Evolutionary conservation across 64 coral and sea anemone genomes (phyloP), one percentile per base, ranked within the genome.

Genomic region (Anthopleura sola): DNA sequence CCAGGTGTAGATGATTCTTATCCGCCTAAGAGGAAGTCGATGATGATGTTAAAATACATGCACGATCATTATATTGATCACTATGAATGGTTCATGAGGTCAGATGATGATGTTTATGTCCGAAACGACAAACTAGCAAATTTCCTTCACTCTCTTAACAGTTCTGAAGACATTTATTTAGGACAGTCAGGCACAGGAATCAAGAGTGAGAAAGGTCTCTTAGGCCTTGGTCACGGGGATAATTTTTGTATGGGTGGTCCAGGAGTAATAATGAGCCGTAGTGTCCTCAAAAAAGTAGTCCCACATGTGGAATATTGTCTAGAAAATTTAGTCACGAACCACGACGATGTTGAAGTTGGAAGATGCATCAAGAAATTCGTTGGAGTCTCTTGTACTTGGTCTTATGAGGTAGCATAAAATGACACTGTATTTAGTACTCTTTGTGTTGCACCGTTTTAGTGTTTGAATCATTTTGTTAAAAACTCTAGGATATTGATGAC

Each of bases 31-130:
- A 88, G 88, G 75, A 99, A 99, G 39, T 99, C 97, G 29, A 90
- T 99, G 86, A 91, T 94, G 86, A 99, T 99, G 97, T 90, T 99
- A 46, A 99, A 95, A 92, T 99, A 99, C 49, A 95, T 99, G 86
- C 85, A 99, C 15, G 97, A 99, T 55, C 91, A 99, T 80, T 99
- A 94, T 56, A 95, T 99, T 56, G 93, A 99, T 81, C 81, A 95
- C 7, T 99, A 74, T 24, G 86, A 99, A 51, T 99, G 97, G 97
- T 99, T 99, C 60, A 95, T 99, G 86, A 90, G 97, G 1, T 94
- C 97, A 0, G 97, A 99, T 33, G 97, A 99, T 31, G 97, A 99
- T 99, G 97, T 99, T 74, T 99, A 99, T 55, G 90, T 99, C 9
- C 87, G 97, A 47, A 99, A 86, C 1, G 90, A 99, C 53, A 95